phyloP scores from a whole-genome alignment of 2,888 invertebrate species.

The Mesorhabditis spiculigera region DNA sequence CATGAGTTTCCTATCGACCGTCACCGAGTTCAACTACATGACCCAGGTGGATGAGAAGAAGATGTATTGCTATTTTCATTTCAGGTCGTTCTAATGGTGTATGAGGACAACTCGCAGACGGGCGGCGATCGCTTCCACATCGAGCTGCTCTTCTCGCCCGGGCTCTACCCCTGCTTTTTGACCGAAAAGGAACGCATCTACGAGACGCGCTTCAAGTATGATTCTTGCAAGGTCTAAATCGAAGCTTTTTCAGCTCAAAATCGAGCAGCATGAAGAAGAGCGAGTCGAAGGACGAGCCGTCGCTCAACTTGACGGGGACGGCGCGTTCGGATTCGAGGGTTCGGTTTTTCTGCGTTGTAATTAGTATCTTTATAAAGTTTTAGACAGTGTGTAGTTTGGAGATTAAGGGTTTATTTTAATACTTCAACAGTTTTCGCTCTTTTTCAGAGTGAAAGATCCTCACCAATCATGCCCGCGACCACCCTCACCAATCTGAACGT shows the following conservation, averaged over 20 bases:
- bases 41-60: constrained; percentile 73
- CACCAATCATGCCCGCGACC: background rate
- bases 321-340: background rate
- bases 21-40: constrained; percentile 97
- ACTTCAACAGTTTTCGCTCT: background rate
- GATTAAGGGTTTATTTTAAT: background rate
- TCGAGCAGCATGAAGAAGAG: background rate
- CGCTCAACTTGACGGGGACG: background rate
- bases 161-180: constrained; percentile 63
- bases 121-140: constrained; percentile 78
- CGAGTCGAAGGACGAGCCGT: constrained; percentile 5
- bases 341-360: background rate
- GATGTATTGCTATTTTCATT: background rate
- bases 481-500: background rate
- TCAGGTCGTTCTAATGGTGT: constrained; percentile 86
- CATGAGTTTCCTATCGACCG: constrained; percentile 95
- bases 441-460: background rate
- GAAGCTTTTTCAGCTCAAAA: background rate
- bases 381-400: no score
- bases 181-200: constrained; percentile 56
- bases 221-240: constrained; percentile 57
- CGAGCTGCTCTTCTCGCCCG: constrained; percentile 97
- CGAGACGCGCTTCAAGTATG: constrained; percentile 81
- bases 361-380: no score
- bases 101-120: constrained; percentile 87